phyloP scores from a whole-genome alignment of 2,888 invertebrate species.

The Emesis castigata region DNA sequence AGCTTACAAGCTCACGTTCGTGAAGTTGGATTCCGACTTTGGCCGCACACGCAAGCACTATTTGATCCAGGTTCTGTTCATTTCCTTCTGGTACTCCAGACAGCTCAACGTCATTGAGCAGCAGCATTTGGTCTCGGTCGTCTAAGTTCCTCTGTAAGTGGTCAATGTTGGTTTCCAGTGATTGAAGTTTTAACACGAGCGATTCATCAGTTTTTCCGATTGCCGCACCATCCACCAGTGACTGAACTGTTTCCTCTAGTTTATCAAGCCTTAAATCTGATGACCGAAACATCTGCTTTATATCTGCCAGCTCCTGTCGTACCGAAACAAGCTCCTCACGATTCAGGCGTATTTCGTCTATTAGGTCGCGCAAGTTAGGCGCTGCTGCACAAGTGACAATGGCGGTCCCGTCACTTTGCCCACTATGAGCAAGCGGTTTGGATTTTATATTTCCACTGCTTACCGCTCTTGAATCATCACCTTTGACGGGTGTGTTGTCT shows the following conservation, averaged over 20 bases:
- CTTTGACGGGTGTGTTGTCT: not conserved
- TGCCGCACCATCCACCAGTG: not conserved
- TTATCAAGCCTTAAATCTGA: not conserved
- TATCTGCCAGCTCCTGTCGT: not conserved
- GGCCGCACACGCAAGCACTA: not conserved
- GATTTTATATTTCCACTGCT: not conserved
- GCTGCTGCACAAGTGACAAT: not conserved
- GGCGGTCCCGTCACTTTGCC: not conserved
- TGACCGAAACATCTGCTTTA: not conserved
- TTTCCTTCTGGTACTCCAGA: not conserved
- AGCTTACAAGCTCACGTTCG: not conserved
- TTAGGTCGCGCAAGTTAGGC: not conserved
- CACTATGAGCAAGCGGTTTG: not conserved
- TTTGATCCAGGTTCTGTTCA: not conserved
- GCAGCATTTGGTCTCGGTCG: not conserved
- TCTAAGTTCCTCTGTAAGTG: not conserved
- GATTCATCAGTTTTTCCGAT: not conserved
- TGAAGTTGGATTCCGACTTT: not conserved
- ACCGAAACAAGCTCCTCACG: not conserved
- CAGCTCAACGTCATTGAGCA: not conserved
- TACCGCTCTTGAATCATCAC: not conserved
- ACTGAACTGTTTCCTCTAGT: not conserved
- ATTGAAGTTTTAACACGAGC: not conserved
- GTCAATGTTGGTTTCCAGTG: not conserved
- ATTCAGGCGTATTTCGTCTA: not conserved